These are phyloP conservation scores for Nesoenas mayeri DNA, from an alignment of 2,113 vertebrate species.

Conservation along the genomic window DNA sequence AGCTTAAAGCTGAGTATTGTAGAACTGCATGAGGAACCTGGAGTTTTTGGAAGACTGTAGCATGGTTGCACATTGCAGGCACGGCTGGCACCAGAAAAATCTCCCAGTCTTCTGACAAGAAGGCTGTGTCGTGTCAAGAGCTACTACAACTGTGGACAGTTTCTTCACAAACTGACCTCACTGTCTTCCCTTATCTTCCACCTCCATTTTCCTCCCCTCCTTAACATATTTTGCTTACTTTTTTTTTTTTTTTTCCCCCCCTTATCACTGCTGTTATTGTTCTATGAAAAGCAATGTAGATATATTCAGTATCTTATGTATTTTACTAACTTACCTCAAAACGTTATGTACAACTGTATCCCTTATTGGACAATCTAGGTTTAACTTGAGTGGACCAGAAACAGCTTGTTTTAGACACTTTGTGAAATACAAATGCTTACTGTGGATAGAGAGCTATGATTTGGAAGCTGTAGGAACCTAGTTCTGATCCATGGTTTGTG, in stretches of 20 bases:
- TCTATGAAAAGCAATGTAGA: not conserved
- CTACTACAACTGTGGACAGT: not conserved
- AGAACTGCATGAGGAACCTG: not conserved
- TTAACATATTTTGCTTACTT: not conserved
- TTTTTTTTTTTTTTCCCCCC: not conserved
- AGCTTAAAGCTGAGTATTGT: not conserved
- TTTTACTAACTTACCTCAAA: not conserved
- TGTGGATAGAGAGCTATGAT: not conserved
- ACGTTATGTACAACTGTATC: not conserved
- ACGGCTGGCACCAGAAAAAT: not conserved
- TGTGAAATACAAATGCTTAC: not conserved
- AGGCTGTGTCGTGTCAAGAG: not conserved
- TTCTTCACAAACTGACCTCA: not conserved
- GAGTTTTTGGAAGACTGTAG: not conserved
- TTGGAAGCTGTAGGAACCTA: not conserved
- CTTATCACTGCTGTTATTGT: not conserved
- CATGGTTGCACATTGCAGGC: not conserved
- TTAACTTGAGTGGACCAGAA: not conserved
- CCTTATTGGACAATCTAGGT: not conserved
- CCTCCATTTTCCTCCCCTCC: not conserved
- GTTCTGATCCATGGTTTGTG: not conserved
- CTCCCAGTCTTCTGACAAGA: not conserved
- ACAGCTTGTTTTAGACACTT: not conserved
- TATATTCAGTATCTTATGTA: not conserved
- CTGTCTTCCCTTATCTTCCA: not conserved